These are phyloP conservation scores for Gymnopithys bicolor DNA, from an alignment of 2,797 vertebrate species.

Conservation along the genomic window DNA sequence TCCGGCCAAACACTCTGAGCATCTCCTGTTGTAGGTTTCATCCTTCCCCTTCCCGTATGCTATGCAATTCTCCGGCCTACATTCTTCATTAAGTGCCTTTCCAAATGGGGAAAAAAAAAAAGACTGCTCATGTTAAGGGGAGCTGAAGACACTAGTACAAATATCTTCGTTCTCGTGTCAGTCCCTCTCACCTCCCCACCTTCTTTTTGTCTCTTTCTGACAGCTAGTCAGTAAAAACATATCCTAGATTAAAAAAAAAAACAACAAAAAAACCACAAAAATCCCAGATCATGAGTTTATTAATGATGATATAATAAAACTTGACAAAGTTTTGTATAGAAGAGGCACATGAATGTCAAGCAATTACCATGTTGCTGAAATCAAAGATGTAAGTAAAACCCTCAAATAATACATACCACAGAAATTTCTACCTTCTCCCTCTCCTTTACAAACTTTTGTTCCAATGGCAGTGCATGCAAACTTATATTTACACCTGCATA, in stretches of 20 bases:
- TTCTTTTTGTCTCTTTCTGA: background rate
- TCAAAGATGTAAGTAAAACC: background rate
- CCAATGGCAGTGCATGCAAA: background rate
- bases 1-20: background rate
- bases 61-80: background rate
- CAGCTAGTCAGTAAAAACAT: background rate
- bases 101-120: background rate
- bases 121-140: accelerated
- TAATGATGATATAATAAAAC: background rate
- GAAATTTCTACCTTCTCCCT: background rate
- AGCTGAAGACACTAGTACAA: background rate
- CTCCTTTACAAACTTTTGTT: background rate
- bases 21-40: accelerated
- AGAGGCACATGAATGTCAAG: background rate
- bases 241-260: background rate
- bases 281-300: background rate
- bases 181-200: background rate
- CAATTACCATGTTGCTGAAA: background rate
- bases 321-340: background rate
- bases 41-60: background rate
- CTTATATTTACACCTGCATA: background rate
- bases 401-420: background rate
- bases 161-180: background rate
- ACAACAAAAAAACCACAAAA: background rate
- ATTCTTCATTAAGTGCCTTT: background rate